phyloP scores from a whole-genome alignment of 2,797 vertebrate genomes.

The Strix occidentalis region DNA sequence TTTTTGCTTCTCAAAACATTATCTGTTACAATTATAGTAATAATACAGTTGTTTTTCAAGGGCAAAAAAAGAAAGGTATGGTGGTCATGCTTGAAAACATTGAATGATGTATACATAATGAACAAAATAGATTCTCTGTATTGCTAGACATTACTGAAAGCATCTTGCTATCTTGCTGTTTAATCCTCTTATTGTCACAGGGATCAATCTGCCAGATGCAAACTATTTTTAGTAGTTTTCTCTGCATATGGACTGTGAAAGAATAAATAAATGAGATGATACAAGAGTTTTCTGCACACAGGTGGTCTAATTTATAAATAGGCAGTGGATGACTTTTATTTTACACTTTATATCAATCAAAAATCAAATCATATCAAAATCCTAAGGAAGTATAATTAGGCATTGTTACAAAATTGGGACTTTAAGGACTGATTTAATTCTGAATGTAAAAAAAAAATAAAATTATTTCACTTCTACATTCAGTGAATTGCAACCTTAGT shows the following conservation, averaged over 20 bases:
- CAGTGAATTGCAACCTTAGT: neutral
- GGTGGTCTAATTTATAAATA: conserved; percentile 7
- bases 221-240: conserved; percentile 56
- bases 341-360: neutral
- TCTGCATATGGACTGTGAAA: conserved; percentile 13
- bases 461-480: neutral
- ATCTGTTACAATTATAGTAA: conserved; percentile 12
- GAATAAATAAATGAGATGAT: neutral
- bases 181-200: conserved; percentile 57
- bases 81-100: conserved; percentile 24
- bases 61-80: neutral
- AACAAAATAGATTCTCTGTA: conserved; percentile 25
- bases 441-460: neutral
- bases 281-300: neutral
- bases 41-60: conserved; percentile 21
- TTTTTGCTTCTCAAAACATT: conserved; percentile 52
- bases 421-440: neutral
- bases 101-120: conserved; percentile 29
- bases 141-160: conserved; percentile 18
- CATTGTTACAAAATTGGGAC: neutral
- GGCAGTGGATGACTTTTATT: neutral
- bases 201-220: conserved; percentile 31
- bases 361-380: neutral
- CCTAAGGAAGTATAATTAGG: neutral
- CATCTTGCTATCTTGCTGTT: conserved; percentile 8